Conservation (phyloP, 2,797 vertebrate species). For the Notamacropus eugenii region DNA sequence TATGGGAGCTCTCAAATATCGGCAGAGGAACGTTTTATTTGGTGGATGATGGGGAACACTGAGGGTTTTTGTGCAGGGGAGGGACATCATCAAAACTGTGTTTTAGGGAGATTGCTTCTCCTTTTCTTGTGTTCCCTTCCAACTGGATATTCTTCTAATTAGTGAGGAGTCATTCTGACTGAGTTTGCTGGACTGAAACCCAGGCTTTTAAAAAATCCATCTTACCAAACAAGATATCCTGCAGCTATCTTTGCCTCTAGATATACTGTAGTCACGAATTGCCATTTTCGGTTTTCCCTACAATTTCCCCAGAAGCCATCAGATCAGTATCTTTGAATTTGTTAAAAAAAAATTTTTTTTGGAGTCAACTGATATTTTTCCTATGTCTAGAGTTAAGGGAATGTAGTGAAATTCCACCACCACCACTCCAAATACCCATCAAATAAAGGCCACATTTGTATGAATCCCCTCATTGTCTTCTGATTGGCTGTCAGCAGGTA, state of each 20-base stretch:
- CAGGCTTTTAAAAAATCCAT: background rate
- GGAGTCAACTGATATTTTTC: background rate
- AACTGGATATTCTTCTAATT: background rate
- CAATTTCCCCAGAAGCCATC: background rate
- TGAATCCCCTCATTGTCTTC: background rate
- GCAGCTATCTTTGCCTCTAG: background rate
- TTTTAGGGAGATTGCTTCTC: background rate
- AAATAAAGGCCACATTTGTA: background rate
- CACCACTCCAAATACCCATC: background rate
- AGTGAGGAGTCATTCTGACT: background rate
- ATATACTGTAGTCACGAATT: background rate
- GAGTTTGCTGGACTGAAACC: background rate
- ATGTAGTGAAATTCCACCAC: background rate
- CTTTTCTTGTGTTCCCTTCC: background rate
- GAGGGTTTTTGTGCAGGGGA: background rate
- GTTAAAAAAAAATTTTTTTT: background rate
- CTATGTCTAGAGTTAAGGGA: background rate
- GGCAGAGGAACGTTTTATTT: no score
- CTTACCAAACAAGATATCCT: background rate
- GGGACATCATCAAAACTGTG: background rate
- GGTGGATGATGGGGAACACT: background rate
- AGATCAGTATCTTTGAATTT: background rate
- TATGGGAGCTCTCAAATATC: conserved; percentile 15
- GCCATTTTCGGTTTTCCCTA: background rate
- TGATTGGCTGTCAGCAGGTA: background rate